Base-by-base conservation (phyloP, 1,140 invertebrate genomes). In the Centruroides sculpturatus region DNA sequence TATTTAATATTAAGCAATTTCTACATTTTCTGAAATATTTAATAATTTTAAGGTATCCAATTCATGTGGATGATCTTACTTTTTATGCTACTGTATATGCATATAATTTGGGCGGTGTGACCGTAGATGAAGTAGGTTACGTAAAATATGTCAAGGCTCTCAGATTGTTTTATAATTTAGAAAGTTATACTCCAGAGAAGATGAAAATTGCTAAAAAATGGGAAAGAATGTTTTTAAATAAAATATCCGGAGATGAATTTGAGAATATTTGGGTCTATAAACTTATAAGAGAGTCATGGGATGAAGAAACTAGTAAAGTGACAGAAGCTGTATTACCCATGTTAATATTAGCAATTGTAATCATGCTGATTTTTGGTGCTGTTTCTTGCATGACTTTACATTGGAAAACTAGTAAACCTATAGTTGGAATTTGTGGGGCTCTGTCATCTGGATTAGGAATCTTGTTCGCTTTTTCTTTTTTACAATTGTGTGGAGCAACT, bases 381-480 rank as follows among this genome's bases (percentile, higher is more conserved):
- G 67, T 72, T 0, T 71, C 83, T 0, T 84, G 83, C 68, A 85
- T 86, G 83, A 88, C 87, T 84, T 73, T 79, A 3, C 87, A 89
- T 69, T 86, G 86, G 80, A 85, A 89, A 36, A 80, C 87, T 48
- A 91, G 88, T 46, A 92, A 95, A 71, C 89, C 91, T 0, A 85
- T 86, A 81, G 75, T 96, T 5, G 92, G 92, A 1, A 75, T 94
- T n/a, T 79, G 92, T 55, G 92, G 92, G 3, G 93, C 94, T 65
- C 69, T 96, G 4, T 92, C 88, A 3, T 89, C 92, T 0, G 83
- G 83, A 1, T 84, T 95, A 81, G 91, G 89, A 12, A 92, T 90
- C 0, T 73, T 84, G 0, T 86, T 88, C 3, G 89, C 90, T 0
- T 95, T 96, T 68, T 92, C 92, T 47, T 75, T 90, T 54, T 85